phyloP scores from a whole-genome alignment of 2,113 vertebrate genomes.

The Poeciliopsis occidentalis region DNA sequence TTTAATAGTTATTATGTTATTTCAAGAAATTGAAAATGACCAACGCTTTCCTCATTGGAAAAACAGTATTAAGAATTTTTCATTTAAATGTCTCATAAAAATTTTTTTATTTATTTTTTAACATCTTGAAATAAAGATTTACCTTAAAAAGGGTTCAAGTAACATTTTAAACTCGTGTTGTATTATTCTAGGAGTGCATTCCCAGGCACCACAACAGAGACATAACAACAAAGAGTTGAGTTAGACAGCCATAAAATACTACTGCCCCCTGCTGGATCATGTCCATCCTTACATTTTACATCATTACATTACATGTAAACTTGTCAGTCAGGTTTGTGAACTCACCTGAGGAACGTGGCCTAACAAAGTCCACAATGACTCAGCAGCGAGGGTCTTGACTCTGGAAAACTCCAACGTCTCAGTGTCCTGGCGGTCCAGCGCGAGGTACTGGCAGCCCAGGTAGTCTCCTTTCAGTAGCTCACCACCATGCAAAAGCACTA shows the following conservation, averaged over 20 bases:
- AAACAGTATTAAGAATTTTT: not conserved
- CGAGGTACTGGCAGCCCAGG: constrained; percentile 74
- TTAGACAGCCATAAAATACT: constrained; percentile 23
- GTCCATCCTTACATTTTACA: not conserved
- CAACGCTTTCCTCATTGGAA: not conserved
- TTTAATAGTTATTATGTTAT: not conserved
- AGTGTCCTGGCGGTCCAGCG: constrained; percentile 72
- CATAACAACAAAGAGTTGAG: not conserved
- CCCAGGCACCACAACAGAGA: not conserved
- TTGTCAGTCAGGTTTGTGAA: not conserved
- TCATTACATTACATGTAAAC: not conserved
- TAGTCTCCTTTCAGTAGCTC: constrained; percentile 78
- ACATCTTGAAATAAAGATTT: not conserved
- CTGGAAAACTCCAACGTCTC: constrained; percentile 74
- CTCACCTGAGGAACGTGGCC: constrained; percentile 79
- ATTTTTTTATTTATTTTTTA: not conserved
- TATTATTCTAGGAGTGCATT: constrained; percentile 2
- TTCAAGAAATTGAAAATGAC: not conserved
- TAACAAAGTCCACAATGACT: constrained; percentile 76
- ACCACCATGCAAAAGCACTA: constrained; percentile 66
- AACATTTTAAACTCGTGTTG: constrained; percentile 9
- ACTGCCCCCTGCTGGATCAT: constrained; percentile 69
- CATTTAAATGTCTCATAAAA: not conserved
- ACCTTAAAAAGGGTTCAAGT: constrained; percentile 10
- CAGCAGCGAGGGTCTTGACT: constrained; percentile 50